Percentiles rank a stretch among this genome's conserved stretches.
Evolutionary conservation across 2,113 vertebrate species (phyloP).

Genomic region (Emydura subglobosa): DNA sequence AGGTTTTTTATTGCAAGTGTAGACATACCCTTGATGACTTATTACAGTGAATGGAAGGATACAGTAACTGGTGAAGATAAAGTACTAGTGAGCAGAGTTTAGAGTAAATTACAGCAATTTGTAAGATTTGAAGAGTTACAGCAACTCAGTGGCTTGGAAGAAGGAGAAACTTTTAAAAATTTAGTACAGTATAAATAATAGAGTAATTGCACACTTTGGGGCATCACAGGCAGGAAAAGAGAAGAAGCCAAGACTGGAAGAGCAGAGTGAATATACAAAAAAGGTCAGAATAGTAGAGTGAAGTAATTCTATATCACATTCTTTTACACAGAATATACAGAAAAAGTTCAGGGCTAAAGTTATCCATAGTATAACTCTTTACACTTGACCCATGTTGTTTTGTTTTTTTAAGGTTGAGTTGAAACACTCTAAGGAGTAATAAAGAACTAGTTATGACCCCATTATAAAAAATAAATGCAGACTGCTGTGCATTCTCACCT

Average conservation of each 20-base stretch:
- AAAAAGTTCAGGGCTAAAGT: not conserved
- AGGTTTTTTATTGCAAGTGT: too few species aligned
- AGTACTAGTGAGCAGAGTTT: not conserved
- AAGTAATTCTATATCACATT: not conserved
- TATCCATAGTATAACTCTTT: not conserved
- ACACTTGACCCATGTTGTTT: not conserved
- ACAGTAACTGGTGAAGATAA: not conserved
- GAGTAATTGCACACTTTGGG: accelerated
- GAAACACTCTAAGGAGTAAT: accelerated
- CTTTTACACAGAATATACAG: not conserved
- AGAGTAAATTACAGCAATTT: not conserved
- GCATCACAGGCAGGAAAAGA: accelerated
- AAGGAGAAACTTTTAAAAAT: not conserved
- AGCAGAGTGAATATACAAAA: not conserved
- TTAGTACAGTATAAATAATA: accelerated
- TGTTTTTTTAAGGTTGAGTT: not conserved
- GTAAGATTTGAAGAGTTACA: not conserved
- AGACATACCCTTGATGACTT: not conserved
- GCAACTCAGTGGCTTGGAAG: not conserved
- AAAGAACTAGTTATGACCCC: not conserved
- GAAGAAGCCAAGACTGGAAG: accelerated
- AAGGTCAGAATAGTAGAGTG: not conserved
- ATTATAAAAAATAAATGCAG: not conserved
- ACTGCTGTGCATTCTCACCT: not conserved
- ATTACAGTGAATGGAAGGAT: not conserved